phyloP scores from a whole-genome alignment of 2,888 invertebrate species.

The Autographa pulchrina region DNA sequence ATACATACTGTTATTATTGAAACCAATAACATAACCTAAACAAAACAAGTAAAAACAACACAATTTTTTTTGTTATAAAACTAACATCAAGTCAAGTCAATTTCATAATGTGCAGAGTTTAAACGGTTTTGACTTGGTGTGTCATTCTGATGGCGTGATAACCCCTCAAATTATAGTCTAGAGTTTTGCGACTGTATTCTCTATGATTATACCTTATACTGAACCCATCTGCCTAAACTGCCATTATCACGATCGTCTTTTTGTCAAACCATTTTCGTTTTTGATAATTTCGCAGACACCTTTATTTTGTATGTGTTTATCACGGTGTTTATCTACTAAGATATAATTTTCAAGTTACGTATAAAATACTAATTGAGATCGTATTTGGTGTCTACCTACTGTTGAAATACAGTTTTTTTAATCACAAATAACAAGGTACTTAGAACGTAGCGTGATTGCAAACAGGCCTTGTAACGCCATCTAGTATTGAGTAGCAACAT shows the following conservation, averaged over 20 bases:
- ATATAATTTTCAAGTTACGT: no score
- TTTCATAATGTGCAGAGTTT: neutral
- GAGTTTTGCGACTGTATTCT: neutral
- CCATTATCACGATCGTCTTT: conserved; percentile 1
- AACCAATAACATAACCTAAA: no score
- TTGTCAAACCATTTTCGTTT: neutral
- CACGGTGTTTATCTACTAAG: no score
- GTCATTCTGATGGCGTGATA: conserved; percentile 6
- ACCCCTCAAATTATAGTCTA: conserved; percentile 3
- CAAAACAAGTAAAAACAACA: no score
- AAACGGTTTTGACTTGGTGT: neutral
- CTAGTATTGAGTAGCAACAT: conserved; percentile 69
- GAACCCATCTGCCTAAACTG: neutral
- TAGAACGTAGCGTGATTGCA: neutral
- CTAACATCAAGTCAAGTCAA: neutral
- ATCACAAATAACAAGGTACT: neutral
- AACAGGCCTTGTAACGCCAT: conserved; percentile 65
- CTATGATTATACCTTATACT: neutral
- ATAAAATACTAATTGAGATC: no score
- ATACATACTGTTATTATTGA: no score
- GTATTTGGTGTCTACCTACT: no score
- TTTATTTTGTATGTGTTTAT: no score
- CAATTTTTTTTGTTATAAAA: neutral
- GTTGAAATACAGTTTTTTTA: neutral
- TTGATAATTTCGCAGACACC: no score